These are phyloP conservation scores for Macrobrachium rosenbergii DNA, from an alignment of 1,140 invertebrate species.

Conservation along the genomic window DNA sequence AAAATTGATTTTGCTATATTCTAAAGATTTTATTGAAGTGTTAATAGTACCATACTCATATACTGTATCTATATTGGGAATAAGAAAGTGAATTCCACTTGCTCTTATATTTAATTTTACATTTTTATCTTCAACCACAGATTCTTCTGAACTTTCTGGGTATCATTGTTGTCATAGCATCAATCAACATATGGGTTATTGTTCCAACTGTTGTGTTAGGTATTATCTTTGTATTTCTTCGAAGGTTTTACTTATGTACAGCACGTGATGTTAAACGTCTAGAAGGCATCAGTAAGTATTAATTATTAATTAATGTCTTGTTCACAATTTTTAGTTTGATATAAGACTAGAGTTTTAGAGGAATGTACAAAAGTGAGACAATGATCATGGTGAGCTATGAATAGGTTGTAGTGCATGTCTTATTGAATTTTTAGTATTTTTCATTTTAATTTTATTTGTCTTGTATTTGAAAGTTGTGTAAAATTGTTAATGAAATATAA, in stretches of 20 bases:
- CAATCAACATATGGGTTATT: conserved; percentile 83
- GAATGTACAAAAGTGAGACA: no score
- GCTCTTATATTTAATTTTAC: background rate
- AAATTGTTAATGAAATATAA: no score
- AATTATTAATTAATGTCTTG: background rate
- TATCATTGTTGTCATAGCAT: conserved; percentile 80
- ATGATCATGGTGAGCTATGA: no score
- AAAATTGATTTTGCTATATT: no score
- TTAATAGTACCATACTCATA: no score
- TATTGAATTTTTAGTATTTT: no score
- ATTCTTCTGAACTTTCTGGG: conserved; percentile 72
- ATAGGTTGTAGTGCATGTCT: background rate
- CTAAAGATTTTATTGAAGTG: no score
- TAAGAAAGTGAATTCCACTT: no score
- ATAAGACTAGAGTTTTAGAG: no score
- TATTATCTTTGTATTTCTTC: conserved; percentile 80
- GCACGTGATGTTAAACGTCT: conserved; percentile 79
- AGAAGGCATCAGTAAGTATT: conserved; percentile 70
- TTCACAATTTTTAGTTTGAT: background rate
- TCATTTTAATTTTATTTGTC: no score
- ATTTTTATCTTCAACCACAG: conserved; percentile 67
- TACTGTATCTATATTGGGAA: no score
- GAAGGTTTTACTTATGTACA: conserved; percentile 84
- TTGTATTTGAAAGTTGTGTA: no score
- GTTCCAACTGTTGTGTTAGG: conserved; percentile 79